phyloP scores from a whole-genome alignment of 2,113 vertebrate species.

The Bucco capensis region DNA sequence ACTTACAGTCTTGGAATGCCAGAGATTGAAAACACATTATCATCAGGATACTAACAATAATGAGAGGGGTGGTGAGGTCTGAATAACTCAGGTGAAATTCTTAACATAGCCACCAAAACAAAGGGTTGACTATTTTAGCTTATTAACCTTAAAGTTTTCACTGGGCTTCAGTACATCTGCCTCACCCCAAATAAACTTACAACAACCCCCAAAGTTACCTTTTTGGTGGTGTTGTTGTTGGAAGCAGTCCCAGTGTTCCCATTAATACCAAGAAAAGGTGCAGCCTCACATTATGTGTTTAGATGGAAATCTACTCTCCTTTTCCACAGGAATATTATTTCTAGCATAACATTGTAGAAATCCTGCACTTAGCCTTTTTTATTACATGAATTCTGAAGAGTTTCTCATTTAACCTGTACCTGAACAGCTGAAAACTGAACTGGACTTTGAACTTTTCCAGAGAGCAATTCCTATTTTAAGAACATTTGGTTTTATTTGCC shows the following conservation, averaged over 20 bases:
- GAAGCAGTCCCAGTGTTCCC: neutral
- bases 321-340: neutral
- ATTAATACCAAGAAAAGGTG: neutral
- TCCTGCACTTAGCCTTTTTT: neutral
- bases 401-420: neutral
- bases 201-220: neutral
- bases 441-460: neutral
- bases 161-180: neutral
- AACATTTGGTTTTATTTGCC: neutral
- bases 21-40: constrained; percentile 27
- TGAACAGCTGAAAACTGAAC: neutral
- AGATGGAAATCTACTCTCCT: neutral
- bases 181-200: constrained; percentile 1
- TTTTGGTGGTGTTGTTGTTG: neutral
- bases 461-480: neutral
- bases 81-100: constrained; percentile 44
- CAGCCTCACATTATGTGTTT: neutral
- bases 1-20: constrained; percentile 11
- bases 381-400: neutral
- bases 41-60: neutral
- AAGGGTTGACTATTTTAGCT: neutral
- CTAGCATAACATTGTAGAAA: neutral
- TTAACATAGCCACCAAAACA: constrained; percentile 16
- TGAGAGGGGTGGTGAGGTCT: neutral
- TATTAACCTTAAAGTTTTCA: neutral